phyloP scores from a whole-genome alignment of 2,113 vertebrate genomes.

The Emydocephalus ijimae region DNA sequence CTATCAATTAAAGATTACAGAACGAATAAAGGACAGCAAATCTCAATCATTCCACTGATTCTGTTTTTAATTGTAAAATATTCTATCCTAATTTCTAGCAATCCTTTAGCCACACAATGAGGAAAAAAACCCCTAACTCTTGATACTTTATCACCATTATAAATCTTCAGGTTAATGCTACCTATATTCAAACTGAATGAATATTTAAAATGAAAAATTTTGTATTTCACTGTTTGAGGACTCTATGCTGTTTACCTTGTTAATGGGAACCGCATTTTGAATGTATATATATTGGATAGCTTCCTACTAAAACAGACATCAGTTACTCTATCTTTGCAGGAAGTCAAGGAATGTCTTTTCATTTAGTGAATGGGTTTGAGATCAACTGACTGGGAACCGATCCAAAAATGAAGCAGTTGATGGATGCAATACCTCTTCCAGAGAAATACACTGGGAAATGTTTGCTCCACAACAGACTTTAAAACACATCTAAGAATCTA shows the following conservation, averaged over 20 bases:
- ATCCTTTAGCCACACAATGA: neutral
- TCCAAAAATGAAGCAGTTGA: constrained; percentile 25
- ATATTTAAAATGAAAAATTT: neutral
- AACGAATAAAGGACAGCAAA: neutral
- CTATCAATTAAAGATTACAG: neutral
- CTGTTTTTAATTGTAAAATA: neutral
- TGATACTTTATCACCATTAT: neutral
- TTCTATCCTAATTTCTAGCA: neutral
- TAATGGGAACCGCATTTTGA: neutral
- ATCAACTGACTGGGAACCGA: constrained; percentile 7
- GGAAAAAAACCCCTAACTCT: neutral
- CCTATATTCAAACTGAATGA: neutral
- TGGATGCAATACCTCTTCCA: neutral
- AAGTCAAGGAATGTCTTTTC: neutral
- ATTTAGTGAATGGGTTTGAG: neutral
- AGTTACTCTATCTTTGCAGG: neutral
- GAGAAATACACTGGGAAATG: neutral
- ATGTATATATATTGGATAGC: neutral
- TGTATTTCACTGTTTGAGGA: neutral
- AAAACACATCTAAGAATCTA: constrained; percentile 13
- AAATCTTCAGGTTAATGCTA: neutral
- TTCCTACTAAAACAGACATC: neutral
- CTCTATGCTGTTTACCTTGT: neutral
- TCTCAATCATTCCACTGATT: neutral
- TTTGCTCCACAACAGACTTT: neutral